These are phyloP conservation scores for Orchesella flavescens DNA, from an alignment of 2,888 invertebrate genomes.

Conservation along the genomic window DNA sequence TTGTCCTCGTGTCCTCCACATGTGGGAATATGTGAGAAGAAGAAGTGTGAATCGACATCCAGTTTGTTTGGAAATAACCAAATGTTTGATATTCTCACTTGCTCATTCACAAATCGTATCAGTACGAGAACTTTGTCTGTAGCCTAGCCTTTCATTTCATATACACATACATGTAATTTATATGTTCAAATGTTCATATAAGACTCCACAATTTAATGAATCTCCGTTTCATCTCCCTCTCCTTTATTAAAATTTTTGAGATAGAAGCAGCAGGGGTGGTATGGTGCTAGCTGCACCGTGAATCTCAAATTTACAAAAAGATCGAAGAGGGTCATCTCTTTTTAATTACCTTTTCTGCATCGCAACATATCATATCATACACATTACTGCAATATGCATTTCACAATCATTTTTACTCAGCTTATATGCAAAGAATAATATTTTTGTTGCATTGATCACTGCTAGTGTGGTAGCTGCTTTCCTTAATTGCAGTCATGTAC, in stretches of 20 bases:
- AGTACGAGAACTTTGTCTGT: no score
- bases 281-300: not conserved
- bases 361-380: not conserved
- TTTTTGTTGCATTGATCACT: not conserved
- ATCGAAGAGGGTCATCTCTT: not conserved
- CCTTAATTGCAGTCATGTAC: no score
- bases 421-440: not conserved
- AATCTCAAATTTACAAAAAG: not conserved
- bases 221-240: no score
- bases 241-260: no score
- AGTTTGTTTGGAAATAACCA: slow-evolving; percentile 36
- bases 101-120: not conserved
- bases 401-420: no score
- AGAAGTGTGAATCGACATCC: slow-evolving; percentile 39
- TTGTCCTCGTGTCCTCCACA: not conserved
- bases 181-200: no score
- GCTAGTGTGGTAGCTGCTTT: not conserved
- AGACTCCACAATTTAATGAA: no score
- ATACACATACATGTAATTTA: no score
- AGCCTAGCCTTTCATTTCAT: no score
- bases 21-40: slow-evolving; percentile 6
- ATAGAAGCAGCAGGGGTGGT: not conserved
- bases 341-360: slow-evolving; percentile 5
- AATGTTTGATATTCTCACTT: not conserved
- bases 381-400: not conserved